Evolutionary conservation across 1,140 invertebrate species (phyloP), one percentile per base, ranked within the genome.

Genomic region (Sminthurides bifidus): DNA sequence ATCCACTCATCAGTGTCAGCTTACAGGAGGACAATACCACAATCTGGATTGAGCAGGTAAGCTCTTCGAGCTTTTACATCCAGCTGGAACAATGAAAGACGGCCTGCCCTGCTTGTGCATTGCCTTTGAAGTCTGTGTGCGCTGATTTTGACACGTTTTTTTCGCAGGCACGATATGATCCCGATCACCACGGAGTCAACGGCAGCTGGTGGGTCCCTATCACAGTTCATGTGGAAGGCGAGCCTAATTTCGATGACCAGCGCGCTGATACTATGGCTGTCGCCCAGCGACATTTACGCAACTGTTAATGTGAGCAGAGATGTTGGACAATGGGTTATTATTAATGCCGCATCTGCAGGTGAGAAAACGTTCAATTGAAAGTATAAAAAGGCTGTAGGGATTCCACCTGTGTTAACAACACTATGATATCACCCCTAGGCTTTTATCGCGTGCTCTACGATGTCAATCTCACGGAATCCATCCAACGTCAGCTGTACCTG

Each of bases 401-500:
- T 4, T 33, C 6, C 12, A 23, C 21, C 45, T 45, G n/a, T n/a
- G n/a, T 35, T 15, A 58, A 2, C 12, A n/a, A 33, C 48, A 8
- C 24, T n/a, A 49, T 33, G 2, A 8, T 26, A 8, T 21, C 14
- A 31, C 40, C 35, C 30, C 15, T 26, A 58, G 61, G 54, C 1
- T 63, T 56, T 33, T 59, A 59, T 30, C 14, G 54, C 6, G 58
- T 59, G 2, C 15, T 49, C 12, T 63, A 63, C 30, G 60, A 63
- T 26, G 33, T 30, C 15, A n/a, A 8, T 24, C 31, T 56, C 19
- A 14, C 24, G 15, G 5, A 35, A 21, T 29, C n/a, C 14, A 55
- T 56, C 31, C 14, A n/a, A 21, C 24, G 19, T 6, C n/a, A 53
- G 29, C 46, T 63, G 12, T 6, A 56, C 14, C n/a, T 27, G 10